Evolutionary conservation across 1,140 invertebrate species (phyloP).

Genomic region (Oncopodura yosiiana): DNA sequence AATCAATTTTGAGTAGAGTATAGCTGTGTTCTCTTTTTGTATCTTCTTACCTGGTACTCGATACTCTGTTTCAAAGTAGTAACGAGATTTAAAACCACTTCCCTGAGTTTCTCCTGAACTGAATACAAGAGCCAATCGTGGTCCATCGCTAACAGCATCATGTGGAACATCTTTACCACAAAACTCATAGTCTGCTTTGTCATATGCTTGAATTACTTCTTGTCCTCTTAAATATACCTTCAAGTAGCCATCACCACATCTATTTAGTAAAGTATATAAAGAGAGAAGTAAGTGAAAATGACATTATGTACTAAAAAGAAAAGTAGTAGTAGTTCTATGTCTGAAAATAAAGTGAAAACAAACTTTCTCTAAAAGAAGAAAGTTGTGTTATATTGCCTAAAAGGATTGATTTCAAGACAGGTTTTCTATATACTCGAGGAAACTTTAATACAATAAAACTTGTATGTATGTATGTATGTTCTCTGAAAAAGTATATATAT

Average conservation of each 20-base stretch:
- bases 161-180: slow-evolving; percentile 64
- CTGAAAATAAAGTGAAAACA: too few relatives aligned
- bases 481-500: too few relatives aligned
- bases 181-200: slow-evolving; percentile 84
- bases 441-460: too few relatives aligned
- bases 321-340: too few relatives aligned
- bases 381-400: too few relatives aligned
- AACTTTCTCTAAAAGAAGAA: too few relatives aligned
- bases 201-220: slow-evolving; percentile 81
- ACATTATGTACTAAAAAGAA: too few relatives aligned
- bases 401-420: too few relatives aligned
- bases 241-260: slow-evolving; percentile 79
- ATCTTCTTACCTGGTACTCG: slow-evolving; percentile 4
- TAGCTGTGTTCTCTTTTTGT: slow-evolving; percentile 38
- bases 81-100: slow-evolving; percentile 80
- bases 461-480: too few relatives aligned
- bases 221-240: slow-evolving; percentile 86
- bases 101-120: slow-evolving; percentile 79
- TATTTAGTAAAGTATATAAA: too few relatives aligned
- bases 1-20: not conserved
- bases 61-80: slow-evolving; percentile 73
- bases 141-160: slow-evolving; percentile 71
- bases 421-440: too few relatives aligned
- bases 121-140: slow-evolving; percentile 86
- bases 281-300: too few relatives aligned